Base-by-base conservation (phyloP, 2,888 invertebrate genomes). In the Melanophora roralis region DNA sequence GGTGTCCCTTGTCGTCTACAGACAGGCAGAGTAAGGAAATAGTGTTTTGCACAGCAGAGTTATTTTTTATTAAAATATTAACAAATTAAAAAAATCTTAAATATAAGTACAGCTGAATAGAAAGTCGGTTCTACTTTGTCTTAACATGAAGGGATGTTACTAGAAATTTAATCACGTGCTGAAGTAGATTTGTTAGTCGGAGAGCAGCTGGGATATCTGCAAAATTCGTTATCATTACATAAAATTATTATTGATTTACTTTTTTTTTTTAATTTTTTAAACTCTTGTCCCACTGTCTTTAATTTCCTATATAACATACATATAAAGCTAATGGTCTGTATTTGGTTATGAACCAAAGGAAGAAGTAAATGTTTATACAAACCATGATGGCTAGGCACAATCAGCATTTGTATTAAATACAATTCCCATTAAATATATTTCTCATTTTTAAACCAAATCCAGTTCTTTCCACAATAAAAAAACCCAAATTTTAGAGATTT, bases 1-100 rank as follows among this genome's bases (percentile, higher is more conserved):
- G 88, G 88, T 88, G 86, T 88, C 88, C 88, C 88, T 83, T 87
- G 88, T 88, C 86, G 87, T 84, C 83, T 83, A 82, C 88, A 88
- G 88, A 86, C 83, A 27, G 27, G 6, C 83, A 79, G 19, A 67
- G 40, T 32, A 40, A 60, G n/a, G n/a, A 11, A 65, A 34, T 12
- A 60, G 21, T 64, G 45, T 62, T 43, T 72, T 51, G 53, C 16
- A 72, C 62, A 62, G 62, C 64, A 36, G 71, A 51, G 21, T 1
- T 14, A 6, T 0, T 1, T 14, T 3, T 3, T 5, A 27, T 5
- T 5, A 5, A 6, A 27, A 27, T 27, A 27, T 3, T 6, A 27
- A 27, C 6, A 27, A 27, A 27, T 27, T 5, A 5, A 27, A 5
- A 6, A 27, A 27, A 27, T 27, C 3, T n/a, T n/a, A n/a, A n/a